Evolutionary conservation across 1,140 invertebrate genomes (phyloP), one percentile per base, ranked within the genome.

Genomic region (Drosophila biarmipes): DNA sequence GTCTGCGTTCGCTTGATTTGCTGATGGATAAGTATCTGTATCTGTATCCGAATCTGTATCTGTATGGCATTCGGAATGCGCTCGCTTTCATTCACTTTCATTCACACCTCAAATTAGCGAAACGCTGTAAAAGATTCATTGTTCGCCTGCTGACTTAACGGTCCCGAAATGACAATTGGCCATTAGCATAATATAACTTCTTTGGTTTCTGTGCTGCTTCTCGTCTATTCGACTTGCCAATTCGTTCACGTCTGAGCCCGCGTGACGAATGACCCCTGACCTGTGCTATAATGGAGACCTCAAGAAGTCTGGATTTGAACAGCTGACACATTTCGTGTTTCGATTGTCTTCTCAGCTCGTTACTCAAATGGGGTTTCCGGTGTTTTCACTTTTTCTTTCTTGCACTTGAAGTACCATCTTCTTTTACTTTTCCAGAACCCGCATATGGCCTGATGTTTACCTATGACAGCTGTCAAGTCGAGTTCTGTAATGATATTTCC

Each of bases 31-130:
- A 56, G 68, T 46, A 72, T 62, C 71, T 68, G 62, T 69, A 64
- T 68, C 55, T 45, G 15, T 15, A 19, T 42, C 40, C 19, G 40
- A 19, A 19, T 42, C 40, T 42, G 24, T 61, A 69, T n/a, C n/a
- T n/a, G n/a, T n/a, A n/a, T n/a, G n/a, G n/a, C n/a, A n/a, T n/a
- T n/a, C 43, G 43, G 51, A 59, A 81, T 73, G 71, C 49, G 58
- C 42, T 55, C 43, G 63, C 48, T 75, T 74, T 87, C 46, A 71
- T 81, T 87, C 69, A 72, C 79, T 87, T 86, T 89, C 82, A 68
- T 82, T 87, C 84, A 89, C 82, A 86, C 75, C 69, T 87, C 52
- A 67, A 76, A 82, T 79, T 82, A 61, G 71, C 57, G 42, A 82
- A 87, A 71, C 46, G 61, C 43, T 66, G 45, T 75, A 57, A 62